phyloP scores from a whole-genome alignment of 2,888 invertebrate genomes.

The Aproaerema taeniolella region DNA sequence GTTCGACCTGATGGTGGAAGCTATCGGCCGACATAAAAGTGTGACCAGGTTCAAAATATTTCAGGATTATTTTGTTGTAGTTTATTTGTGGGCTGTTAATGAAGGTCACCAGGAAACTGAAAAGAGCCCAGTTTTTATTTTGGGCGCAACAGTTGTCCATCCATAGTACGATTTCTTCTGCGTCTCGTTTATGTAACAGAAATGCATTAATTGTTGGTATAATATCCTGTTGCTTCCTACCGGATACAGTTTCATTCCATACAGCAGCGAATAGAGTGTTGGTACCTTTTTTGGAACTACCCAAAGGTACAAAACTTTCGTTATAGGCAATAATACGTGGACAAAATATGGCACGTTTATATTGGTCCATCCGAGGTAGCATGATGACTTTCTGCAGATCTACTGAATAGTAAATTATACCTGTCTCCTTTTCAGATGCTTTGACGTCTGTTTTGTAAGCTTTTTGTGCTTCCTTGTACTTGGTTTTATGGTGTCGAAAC shows the following conservation, averaged over 20 bases:
- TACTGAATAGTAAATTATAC: slow-evolving; percentile 9
- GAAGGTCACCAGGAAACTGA: slow-evolving; percentile 8
- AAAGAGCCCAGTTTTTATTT: slow-evolving; percentile 13
- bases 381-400: slow-evolving; percentile 23
- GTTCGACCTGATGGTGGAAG: slow-evolving; percentile 5
- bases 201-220: slow-evolving; percentile 9
- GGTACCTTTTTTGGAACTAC: too few species aligned
- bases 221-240: slow-evolving; percentile 16
- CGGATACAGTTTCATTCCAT: slow-evolving; percentile 16
- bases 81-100: slow-evolving; percentile 4
- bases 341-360: slow-evolving; percentile 20
- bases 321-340: slow-evolving; percentile 21
- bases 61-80: slow-evolving; percentile 1
- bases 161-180: slow-evolving; percentile 6
- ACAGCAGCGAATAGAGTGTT: slow-evolving; percentile 10
- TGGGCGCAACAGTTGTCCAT: slow-evolving; percentile 12
- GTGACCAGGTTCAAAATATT: slow-evolving; percentile 12
- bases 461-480: not conserved
- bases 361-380: slow-evolving; percentile 20
- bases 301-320: slow-evolving; percentile 20
- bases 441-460: too few species aligned
- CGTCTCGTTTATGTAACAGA: slow-evolving; percentile 13
- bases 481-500: not conserved
- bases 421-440: not conserved
- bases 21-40: slow-evolving; percentile 13